Base-by-base conservation (phyloP, 2,888 invertebrate genomes). In the Cotesia congregata region DNA sequence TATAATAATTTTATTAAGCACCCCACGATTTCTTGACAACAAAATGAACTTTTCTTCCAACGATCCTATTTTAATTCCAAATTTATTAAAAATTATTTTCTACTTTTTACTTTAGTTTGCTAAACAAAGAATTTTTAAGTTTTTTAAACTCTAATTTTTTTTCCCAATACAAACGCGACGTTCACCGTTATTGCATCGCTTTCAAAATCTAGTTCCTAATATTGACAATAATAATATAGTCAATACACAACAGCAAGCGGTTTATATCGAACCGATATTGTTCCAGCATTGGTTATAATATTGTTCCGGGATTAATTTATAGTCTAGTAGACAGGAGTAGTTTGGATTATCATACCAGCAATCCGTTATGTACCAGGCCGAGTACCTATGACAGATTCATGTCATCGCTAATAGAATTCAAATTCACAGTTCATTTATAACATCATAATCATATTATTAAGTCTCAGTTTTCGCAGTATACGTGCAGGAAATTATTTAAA, bases 311-410 rank as follows among this genome's bases (percentile, higher is more conserved):
- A 12, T 6, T 9, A 12, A 73, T 65, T 73, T 39, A 17, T 20
- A 1, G 6, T 15, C 41, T 68, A 9, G 4, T 30, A 68, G 12
- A 50, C 12, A 50, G 50, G 50, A 30, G 17, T 39, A 12, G 38
- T 40, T 65, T 39, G 38, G 60, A 12, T 72, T 71, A 67, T 62
- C 17, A 67, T 72, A 67, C 61, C 65, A 40, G n/a, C 38, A 30
- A 30, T 30, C 39, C 50, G 65, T 67, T 60, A 40, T 70, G 65
- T 59, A 72, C 38, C n/a, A 30, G 72, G 67, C 39, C 61, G 39
- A 12, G 60, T 50, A 50, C 9, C 50, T 50, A 30, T 76, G 76
- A 76, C 62, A 72, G 72, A 72, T 76, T 68, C 76, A 72, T 72
- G 72, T 76, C 61, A 38, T 68, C 50, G 68, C 72, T 72, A 72